phyloP scores from a whole-genome alignment of 2,888 invertebrate species.

The Tenthredo notha region DNA sequence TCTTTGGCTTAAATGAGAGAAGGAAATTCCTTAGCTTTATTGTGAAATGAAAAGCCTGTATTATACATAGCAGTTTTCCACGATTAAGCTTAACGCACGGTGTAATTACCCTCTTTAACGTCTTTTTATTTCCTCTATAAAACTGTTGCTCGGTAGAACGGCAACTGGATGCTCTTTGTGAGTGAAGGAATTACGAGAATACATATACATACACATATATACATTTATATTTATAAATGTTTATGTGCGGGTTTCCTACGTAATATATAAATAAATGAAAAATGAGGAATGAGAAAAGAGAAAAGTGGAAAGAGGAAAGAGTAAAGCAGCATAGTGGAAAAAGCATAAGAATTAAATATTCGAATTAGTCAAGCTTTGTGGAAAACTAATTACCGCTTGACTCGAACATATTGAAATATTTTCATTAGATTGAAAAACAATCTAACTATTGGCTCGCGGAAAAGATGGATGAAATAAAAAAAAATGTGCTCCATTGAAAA shows the following conservation, averaged over 20 bases:
- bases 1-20: background rate
- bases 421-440: background rate
- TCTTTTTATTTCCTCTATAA: constrained; percentile 40
- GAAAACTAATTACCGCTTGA: constrained; percentile 7
- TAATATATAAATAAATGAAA: background rate
- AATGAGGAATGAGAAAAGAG: background rate
- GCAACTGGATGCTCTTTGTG: background rate
- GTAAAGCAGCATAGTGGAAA: background rate
- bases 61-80: constrained; percentile 11
- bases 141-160: constrained; percentile 20
- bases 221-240: background rate
- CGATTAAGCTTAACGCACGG: background rate
- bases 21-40: background rate
- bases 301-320: too few relatives aligned
- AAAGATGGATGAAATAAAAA: background rate
- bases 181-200: background rate
- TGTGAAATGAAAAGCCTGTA: constrained; percentile 27
- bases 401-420: background rate
- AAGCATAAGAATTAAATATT: background rate
- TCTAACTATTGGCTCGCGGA: background rate
- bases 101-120: constrained; percentile 42
- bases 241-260: background rate
- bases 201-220: background rate
- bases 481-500: background rate
- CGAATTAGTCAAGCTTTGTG: background rate